Evolutionary conservation across 2,797 vertebrate species (phyloP), one percentile per base, ranked within the genome.

Genomic region (Betta splendens): DNA sequence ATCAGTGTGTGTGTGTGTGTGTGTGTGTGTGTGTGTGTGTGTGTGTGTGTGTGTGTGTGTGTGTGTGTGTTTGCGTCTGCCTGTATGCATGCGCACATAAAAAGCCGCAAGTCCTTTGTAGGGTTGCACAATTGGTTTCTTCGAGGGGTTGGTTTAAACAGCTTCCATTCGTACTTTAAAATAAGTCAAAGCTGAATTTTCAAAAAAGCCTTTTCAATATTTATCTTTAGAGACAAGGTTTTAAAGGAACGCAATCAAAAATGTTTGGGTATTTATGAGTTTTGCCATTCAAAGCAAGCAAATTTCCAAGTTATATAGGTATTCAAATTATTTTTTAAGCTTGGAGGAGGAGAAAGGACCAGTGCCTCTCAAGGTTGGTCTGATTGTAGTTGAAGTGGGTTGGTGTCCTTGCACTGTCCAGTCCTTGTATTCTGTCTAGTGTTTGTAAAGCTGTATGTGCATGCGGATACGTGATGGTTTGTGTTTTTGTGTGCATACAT

Each of bases 391-490:
- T 77, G 82, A 85, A 90, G 87, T 80, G 72, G 66, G 60, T 79
- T 65, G 59, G 61, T 80, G 89, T 88, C 89, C 89, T 91, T 91
- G 88, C 69, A 73, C 72, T 79, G 82, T 81, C 85, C 86, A 88
- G 76, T 81, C 75, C 78, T 80, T 79, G 83, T 79, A 71, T 81
- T 80, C 58, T 75, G 59, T 85, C 64, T 76, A 77, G 72, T 81
- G 73, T 86, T 79, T 84, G 69, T 72, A 45, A 78, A 72, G 68
- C 62, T 63, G 56, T 62, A 29, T 57, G 31, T 66, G 49, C 49
- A 68, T 52, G 51, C 6, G 8, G 20, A 49, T 62, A 57, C 15
- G 5, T 50, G 58, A 36, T 17, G 11, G 54, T 56, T 33, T 63
- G 31, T 48, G 28, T 11, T n/a, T 40, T 37, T 69, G 67, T 22